Percentiles rank a stretch among this genome's conserved stretches.
Conservation (phyloP, 2,888 invertebrate genomes). For the Vanessa cardui region DNA sequence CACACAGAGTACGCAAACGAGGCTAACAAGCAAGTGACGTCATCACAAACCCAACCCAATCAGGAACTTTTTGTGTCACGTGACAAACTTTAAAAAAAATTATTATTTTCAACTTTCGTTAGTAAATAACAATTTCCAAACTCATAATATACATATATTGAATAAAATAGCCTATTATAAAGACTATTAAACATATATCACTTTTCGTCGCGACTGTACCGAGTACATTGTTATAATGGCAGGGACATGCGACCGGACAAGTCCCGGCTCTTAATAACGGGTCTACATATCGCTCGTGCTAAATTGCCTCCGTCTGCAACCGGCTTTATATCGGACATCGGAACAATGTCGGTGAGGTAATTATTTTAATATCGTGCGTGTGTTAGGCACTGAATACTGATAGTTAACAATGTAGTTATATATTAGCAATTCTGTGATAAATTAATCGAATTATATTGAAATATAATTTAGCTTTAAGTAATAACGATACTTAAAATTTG, state of each 20-base stretch:
- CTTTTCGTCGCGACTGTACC: background rate
- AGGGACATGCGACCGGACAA: slow-evolving; percentile 14
- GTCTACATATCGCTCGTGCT: slow-evolving; percentile 47
- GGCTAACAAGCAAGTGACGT: too few relatives aligned
- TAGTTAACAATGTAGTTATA: slow-evolving; percentile 18
- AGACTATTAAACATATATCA: background rate
- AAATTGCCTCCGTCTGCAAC: slow-evolving; percentile 47
- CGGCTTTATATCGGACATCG: slow-evolving; percentile 33
- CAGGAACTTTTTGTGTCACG: too few relatives aligned
- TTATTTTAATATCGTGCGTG: slow-evolving; percentile 27
- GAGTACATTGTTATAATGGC: slow-evolving; percentile 5
- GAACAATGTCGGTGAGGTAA: slow-evolving; percentile 20
- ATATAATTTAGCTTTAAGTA: background rate
- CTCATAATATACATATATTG: too few relatives aligned
- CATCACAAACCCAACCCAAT: too few relatives aligned
- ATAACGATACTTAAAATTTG: too few relatives aligned
- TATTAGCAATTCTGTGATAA: slow-evolving; percentile 17
- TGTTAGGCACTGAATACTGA: slow-evolving; percentile 18
- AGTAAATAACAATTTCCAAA: too few relatives aligned
- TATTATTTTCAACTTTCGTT: too few relatives aligned
- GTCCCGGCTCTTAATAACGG: slow-evolving; percentile 14
- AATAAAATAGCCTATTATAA: too few relatives aligned
- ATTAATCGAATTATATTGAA: slow-evolving; percentile 12
- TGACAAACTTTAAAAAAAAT: too few relatives aligned
- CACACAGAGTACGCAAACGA: too few relatives aligned